Evolutionary conservation across 2,797 vertebrate species (phyloP).

Genomic region (Microctenopoma stevenorrisi): DNA sequence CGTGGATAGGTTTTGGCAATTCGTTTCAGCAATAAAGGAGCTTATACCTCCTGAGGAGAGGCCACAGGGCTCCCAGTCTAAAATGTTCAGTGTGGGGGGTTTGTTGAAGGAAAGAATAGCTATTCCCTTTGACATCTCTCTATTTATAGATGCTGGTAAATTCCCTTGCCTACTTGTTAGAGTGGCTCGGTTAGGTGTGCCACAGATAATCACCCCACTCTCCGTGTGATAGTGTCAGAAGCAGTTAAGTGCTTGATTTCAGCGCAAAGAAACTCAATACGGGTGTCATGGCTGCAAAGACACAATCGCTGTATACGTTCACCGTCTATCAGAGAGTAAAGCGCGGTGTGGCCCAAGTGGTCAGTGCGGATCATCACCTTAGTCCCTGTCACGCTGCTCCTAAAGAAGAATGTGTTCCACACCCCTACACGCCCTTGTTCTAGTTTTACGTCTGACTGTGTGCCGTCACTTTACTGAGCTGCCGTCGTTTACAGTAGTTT

Average conservation of each 20-base stretch:
- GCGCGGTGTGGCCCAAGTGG: constrained; percentile 62
- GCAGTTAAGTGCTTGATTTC: constrained; percentile 33
- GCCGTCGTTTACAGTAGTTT: not conserved
- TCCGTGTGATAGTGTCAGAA: constrained; percentile 28
- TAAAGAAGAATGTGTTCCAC: constrained; percentile 54
- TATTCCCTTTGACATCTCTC: constrained; percentile 19
- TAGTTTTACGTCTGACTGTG: constrained; percentile 49
- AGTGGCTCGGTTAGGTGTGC: constrained; percentile 46
- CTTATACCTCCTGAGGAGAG: not conserved
- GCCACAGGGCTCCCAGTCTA: not conserved
- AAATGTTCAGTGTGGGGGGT: not conserved
- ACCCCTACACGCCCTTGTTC: constrained; percentile 65
- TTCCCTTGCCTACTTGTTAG: constrained; percentile 50
- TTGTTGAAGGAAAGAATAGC: constrained; percentile 10
- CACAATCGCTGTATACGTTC: constrained; percentile 17
- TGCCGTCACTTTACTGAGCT: constrained; percentile 10
- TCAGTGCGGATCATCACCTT: constrained; percentile 63
- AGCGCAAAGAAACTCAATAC: constrained; percentile 9
- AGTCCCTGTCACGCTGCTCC: constrained; percentile 46
- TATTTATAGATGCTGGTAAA: constrained; percentile 49
- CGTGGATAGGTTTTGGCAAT: not conserved
- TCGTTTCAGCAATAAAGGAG: not conserved
- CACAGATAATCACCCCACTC: constrained; percentile 29
- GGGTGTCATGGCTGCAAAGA: too few species aligned
- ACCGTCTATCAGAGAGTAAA: constrained; percentile 45